Evolutionary conservation across 2,797 vertebrate genomes (phyloP).

Genomic region (Cyprinella venusta): DNA sequence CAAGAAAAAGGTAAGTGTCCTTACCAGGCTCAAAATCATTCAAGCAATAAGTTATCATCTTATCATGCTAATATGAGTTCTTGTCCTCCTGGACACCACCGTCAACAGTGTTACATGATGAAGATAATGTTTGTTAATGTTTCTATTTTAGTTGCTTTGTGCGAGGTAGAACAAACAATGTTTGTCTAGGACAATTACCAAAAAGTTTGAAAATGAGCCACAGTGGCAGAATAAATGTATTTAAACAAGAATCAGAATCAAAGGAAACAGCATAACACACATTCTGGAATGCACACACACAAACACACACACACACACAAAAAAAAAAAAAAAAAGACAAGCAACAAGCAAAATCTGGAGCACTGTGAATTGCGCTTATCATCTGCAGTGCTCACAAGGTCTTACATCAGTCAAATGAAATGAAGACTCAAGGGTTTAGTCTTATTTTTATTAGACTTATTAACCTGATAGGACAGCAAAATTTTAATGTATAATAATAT

Average conservation of each 20-base stretch:
- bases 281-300: neutral
- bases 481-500: neutral
- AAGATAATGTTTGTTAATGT: neutral
- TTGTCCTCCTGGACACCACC: neutral
- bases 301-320: neutral
- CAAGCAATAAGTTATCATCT: neutral
- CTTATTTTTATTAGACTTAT: too few species aligned
- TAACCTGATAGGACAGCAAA: too few species aligned
- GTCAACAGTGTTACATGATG: neutral
- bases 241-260: neutral
- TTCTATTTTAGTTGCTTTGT: constrained; percentile 1
- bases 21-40: neutral
- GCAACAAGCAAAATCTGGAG: neutral
- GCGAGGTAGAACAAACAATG: neutral
- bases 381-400: neutral
- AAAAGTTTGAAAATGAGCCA: neutral
- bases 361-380: neutral
- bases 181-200: neutral
- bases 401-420: neutral
- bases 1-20: constrained; percentile 15
- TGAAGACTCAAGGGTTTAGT: neutral
- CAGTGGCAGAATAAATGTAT: neutral
- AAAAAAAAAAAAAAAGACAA: neutral
- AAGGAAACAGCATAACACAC: neutral
- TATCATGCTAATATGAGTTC: neutral